Base-by-base conservation (phyloP, 2,113 vertebrate genomes). In the Sprattus sprattus region DNA sequence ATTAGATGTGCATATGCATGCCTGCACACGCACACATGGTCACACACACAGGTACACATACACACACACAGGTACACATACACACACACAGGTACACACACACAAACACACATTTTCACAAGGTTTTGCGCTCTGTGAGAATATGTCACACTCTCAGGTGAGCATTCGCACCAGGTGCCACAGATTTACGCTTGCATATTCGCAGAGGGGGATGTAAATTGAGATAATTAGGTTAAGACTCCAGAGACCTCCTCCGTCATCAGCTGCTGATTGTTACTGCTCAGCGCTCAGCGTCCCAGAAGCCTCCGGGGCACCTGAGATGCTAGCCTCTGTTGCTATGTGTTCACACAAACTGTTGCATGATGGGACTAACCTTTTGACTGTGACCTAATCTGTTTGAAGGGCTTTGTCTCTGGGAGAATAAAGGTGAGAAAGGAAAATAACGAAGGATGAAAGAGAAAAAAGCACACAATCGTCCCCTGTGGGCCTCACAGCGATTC, bases 221-320 rank as follows among this genome's bases (percentile, higher is more conserved):
- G 87, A 89, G 89, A 88, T 90, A 91, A 93, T 92, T 91, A 90
- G 46, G 39, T 87, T 86, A 83, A 85, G 88, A 67, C 90, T 90
- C 89, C 22, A 16, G 89, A 89, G 89, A 90, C 84, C 28, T 52
- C 71, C 81, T 87, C 87, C 82, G 45, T 90, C 90, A 89, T 87
- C 90, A 89, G 81, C 83, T 86, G 82, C 85, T 86, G 88, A 86
- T 84, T 89, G 88, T 85, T 87, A 81, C 83, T 49, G 81, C 82
- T 86, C 84, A n/a, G 46, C 60, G 75, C 88, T 86, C 82, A n/a
- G n/a, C n/a, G 82, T 88, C 87, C 50, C 75, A 67, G 87, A 89
- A 87, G 86, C 85, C 82, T 71, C 84, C 82, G 84, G 82, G 80
- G 49, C 89, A 32, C 46, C 80, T 86, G 83, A 81, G 82, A 88